Evolutionary conservation across 2,797 vertebrate genomes (phyloP), one percentile per base, ranked within the genome.

Genomic region (Malacoctenus gilli): DNA sequence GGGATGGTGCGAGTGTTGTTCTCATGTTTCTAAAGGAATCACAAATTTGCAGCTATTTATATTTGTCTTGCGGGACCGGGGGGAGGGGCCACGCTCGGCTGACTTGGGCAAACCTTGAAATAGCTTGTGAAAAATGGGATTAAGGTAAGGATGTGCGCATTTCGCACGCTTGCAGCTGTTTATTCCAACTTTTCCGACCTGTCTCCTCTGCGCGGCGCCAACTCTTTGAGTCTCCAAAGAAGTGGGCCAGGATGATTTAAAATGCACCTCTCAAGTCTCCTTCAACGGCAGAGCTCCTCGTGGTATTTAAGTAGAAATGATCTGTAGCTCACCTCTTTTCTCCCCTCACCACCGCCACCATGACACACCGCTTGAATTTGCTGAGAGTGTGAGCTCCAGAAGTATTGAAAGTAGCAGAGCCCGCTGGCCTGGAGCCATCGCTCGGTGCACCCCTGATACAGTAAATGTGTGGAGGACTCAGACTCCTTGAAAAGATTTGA

Each of bases 401-500:
- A 52, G 44, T 41, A 58, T 54, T 63, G 61, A 47, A 49, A 74
- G 71, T 53, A 39, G 38, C 43, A 23, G 68, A 47, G 49, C 62
- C 23, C 67, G 55, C 37, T 58, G 15, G 70, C 72, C 70, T 35
- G 42, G 25, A 76, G 66, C 68, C 22, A 20, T 52, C 1, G 5
- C 2, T 39, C 59, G 34, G 8, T 57, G 59, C 59, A 57, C 41
- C 7, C 0, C 58, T 47, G 66, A 51, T 28, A 64, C 44, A 55
- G 59, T 67, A 64, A 75, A 66, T 61, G 55, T 5, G 39, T 35
- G 50, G 53, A 70, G 38, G 48, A 56, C 9, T 44, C 59, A 18
- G 49, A 74, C 66, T 52, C 41, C 51, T 63, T 36, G 21, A 73
- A 54, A 23, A 66, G 55, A 77, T 75, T n/a, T 59, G 64, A 75